Base-by-base conservation (phyloP, 2,888 invertebrate genomes). In the Trachelus stipa region DNA sequence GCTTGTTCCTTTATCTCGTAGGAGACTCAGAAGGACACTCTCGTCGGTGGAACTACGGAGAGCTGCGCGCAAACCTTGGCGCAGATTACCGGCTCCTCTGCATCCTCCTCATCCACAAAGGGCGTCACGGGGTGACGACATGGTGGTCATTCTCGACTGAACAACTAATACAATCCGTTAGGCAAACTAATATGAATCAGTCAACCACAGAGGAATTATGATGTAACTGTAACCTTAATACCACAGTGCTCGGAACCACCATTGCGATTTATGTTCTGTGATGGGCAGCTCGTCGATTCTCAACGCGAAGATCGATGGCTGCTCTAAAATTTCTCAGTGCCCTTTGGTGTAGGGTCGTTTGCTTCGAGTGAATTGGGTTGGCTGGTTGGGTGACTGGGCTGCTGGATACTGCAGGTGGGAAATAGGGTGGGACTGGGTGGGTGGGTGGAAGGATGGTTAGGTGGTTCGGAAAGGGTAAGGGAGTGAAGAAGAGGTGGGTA, bases 31-130 rank as follows among this genome's bases (percentile, higher is more conserved):
- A 88, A 96, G 96, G 92, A 95, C 95, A 91, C 93, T 98, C 90
- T 95, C 96, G 84, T 94, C 95, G 86, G 93, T 94, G 83, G 97
- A 97, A 91, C 92, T 97, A 88, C 94, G 97, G 88, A 94, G 97
- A 89, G 96, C 96, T 81, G 97, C 97, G 73, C 94, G 97, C 83
- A 97, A 97, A 90, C 97, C 97, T 15, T 97, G 96, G 95, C 93
- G 95, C 88, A 93, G 93, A 90, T 91, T 95, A 83, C 87, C 88
- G 74, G 83, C 88, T 15, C 89, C 88, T 35, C 77, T 82, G 68
- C 87, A 87, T 81, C 86, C 87, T 76, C 87, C 88, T 75, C 86
- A 88, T 85, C 83, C 86, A 75, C 88, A 87, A 80, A 86, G 90
- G 87, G 84, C 88, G 81, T 89, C 90, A 73, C 89, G 91, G 79